These are phyloP conservation scores for Pollenia labialis DNA, from an alignment of 2,888 invertebrate genomes.

Conservation along the genomic window DNA sequence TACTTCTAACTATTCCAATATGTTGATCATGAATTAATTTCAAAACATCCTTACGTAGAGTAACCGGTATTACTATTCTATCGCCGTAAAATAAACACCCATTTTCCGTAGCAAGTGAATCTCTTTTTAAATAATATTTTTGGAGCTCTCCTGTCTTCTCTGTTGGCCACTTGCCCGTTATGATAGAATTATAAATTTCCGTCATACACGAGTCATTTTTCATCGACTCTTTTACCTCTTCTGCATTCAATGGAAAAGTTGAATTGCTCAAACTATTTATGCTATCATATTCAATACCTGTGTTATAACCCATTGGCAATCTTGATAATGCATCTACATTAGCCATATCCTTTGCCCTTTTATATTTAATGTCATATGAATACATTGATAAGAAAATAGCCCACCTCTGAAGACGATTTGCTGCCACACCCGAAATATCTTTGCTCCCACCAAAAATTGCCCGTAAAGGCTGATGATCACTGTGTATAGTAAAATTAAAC, in stretches of 20 bases:
- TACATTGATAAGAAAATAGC: no score
- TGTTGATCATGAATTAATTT: conserved; percentile 76
- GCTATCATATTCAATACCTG: conserved; percentile 46
- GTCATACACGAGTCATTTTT: background rate
- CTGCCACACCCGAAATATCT: no score
- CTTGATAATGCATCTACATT: conserved; percentile 14
- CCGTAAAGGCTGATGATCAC: no score
- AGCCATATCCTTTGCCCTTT: conserved; percentile 48
- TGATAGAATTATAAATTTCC: conserved; percentile 30
- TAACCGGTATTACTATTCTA: conserved; percentile 71
- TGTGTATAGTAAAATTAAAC: no score
- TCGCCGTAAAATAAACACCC: conserved; percentile 67
- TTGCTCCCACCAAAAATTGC: no score
- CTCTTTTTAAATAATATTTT: conserved; percentile 47
- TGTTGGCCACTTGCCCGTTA: conserved; percentile 39
- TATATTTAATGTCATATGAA: conserved; percentile 58
- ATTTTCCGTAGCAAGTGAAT: conserved; percentile 56
- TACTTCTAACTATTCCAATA: conserved; percentile 78
- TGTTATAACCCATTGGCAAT: conserved; percentile 50
- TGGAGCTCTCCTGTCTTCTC: conserved; percentile 2
- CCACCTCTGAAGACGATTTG: conserved; percentile 30
- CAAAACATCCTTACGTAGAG: conserved; percentile 61
- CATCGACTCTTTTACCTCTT: conserved; percentile 19
- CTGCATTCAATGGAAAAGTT: conserved; percentile 33
- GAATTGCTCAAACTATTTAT: conserved; percentile 51